Evolutionary conservation across 2,888 invertebrate species (phyloP).

Genomic region (Scaptomyza polygonia): DNA sequence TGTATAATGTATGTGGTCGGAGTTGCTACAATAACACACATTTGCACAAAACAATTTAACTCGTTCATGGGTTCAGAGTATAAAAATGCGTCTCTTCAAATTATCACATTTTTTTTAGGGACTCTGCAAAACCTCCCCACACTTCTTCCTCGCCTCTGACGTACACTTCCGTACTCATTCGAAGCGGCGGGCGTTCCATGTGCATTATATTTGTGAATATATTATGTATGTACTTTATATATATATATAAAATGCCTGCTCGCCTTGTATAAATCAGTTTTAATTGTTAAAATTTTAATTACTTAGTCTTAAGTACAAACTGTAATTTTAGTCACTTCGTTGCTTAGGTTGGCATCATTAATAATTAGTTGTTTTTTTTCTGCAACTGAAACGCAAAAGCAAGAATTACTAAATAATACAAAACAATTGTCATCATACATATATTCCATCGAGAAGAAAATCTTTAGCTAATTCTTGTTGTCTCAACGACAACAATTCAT

Average conservation of each 20-base stretch:
- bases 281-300: slow-evolving; percentile 71
- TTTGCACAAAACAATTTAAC: too few relatives aligned
- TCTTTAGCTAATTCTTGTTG: slow-evolving; percentile 25
- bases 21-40: too few relatives aligned
- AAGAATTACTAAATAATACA: background rate
- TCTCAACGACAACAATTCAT: slow-evolving; percentile 65
- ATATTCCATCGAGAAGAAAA: slow-evolving; percentile 8
- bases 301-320: slow-evolving; percentile 55
- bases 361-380: slow-evolving; percentile 5
- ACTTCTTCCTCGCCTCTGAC: slow-evolving; percentile 21
- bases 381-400: slow-evolving; percentile 1
- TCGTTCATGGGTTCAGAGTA: too few relatives aligned
- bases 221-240: slow-evolving; percentile 1
- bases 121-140: slow-evolving; percentile 5
- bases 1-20: too few relatives aligned
- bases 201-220: slow-evolving; percentile 16
- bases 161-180: slow-evolving; percentile 21
- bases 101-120: slow-evolving; percentile 14
- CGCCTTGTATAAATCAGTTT: slow-evolving; percentile 72
- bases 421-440: too few relatives aligned
- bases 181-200: slow-evolving; percentile 30
- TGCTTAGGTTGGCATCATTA: slow-evolving; percentile 59
- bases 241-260: slow-evolving; percentile 7
- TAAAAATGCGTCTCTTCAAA: slow-evolving; percentile 23
- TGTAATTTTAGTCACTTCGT: slow-evolving; percentile 73